A percentile compares a stretch with the other conserved stretches of the same genome.
These are phyloP conservation scores for Malurus elegans DNA, from an alignment of 2,113 vertebrate genomes.

Conservation along the genomic window DNA sequence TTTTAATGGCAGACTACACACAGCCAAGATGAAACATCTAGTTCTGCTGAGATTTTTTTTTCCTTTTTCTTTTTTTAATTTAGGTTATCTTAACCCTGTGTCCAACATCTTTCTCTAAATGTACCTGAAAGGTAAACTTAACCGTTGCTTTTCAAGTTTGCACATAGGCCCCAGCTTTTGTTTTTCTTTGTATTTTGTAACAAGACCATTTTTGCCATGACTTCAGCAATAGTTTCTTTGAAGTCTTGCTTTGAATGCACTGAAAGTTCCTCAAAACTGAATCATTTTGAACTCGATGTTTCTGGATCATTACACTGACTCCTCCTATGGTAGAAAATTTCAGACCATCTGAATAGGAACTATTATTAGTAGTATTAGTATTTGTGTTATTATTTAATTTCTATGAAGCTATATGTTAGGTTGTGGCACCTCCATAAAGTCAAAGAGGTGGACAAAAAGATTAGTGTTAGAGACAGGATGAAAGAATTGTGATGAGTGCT, in stretches of 20 bases:
- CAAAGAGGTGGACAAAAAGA: neutral
- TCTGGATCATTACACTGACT: neutral
- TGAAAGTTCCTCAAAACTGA: neutral
- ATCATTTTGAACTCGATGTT: neutral
- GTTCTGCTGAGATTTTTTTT: neutral
- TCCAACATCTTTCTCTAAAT: neutral
- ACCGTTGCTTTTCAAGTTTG: neutral
- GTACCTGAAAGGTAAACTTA: neutral
- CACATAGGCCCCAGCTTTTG: neutral
- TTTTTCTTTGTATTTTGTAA: neutral
- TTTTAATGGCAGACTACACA: neutral
- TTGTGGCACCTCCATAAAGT: neutral
- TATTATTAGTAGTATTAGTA: neutral
- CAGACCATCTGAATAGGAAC: accelerated
- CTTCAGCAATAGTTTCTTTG: neutral
- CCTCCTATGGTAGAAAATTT: neutral
- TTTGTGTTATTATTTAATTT: neutral
- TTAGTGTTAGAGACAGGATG: neutral
- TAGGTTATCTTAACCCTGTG: neutral
- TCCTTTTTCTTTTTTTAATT: neutral
- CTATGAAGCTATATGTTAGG: neutral
- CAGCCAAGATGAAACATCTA: neutral
- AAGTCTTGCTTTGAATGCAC: neutral
- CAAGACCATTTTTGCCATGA: neutral
- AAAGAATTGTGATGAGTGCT: neutral